These are phyloP conservation scores for Oscheius sp. DNA, from an alignment of 2,888 invertebrate genomes.

Conservation along the genomic window DNA sequence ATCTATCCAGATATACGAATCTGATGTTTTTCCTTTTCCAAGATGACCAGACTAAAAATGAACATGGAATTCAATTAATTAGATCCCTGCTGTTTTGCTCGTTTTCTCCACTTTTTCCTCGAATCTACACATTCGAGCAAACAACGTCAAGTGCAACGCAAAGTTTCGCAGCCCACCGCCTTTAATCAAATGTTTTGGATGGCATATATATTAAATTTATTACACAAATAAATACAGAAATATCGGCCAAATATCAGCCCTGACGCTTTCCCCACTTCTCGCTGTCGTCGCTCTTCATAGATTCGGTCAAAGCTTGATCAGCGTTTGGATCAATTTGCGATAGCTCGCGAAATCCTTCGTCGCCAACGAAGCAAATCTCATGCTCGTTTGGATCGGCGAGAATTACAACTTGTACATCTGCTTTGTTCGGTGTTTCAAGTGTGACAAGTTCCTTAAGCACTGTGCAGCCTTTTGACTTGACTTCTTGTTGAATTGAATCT, in stretches of 20 bases:
- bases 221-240: too few species aligned
- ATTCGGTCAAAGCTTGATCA: constrained; percentile 79
- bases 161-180: neutral
- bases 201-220: too few species aligned
- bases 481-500: constrained; percentile 80
- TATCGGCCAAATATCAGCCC: neutral
- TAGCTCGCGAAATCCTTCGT: constrained; percentile 88
- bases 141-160: constrained; percentile 19
- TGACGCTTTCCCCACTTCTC: constrained; percentile 44
- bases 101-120: constrained; percentile 27
- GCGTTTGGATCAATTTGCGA: constrained; percentile 79
- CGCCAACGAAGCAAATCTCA: constrained; percentile 98
- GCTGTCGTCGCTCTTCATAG: constrained; percentile 64
- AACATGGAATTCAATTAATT: neutral
- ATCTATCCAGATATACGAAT: too few species aligned
- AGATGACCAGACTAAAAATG: too few species aligned
- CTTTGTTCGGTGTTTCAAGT: constrained; percentile 96
- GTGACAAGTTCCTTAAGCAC: constrained; percentile 88
- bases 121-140: constrained; percentile 23
- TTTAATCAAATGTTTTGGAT: neutral
- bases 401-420: constrained; percentile 93
- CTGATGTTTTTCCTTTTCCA: too few species aligned
- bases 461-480: constrained; percentile 78
- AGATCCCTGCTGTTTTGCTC: constrained; percentile 4
- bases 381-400: constrained; percentile 95